These are phyloP conservation scores for Nannospalax galili DNA, from an alignment of 2,113 vertebrate species.

Conservation along the genomic window DNA sequence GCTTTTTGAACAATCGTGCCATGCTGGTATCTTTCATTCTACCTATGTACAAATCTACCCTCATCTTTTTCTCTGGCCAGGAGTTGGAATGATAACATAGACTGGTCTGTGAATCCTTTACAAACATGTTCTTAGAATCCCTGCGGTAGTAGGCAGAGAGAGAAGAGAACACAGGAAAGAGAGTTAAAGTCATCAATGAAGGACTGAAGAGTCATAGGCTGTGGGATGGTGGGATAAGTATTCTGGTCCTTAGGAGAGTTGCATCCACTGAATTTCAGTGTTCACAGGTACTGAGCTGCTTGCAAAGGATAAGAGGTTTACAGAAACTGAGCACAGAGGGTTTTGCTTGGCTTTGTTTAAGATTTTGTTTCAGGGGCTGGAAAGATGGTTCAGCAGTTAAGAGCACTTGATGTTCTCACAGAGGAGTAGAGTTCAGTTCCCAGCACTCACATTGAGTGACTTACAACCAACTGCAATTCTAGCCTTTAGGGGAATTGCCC, in stretches of 20 bases:
- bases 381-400: too few species aligned
- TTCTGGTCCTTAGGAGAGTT: accelerated
- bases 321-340: background rate
- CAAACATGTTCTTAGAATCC: background rate
- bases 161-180: background rate
- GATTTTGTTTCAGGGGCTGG: background rate
- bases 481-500: too few species aligned
- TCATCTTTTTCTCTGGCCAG: background rate
- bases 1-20: background rate
- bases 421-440: too few species aligned
- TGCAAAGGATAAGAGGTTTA: background rate
- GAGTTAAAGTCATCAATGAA: background rate
- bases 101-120: background rate
- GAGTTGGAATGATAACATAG: background rate
- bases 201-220: background rate
- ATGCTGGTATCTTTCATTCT: background rate
- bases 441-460: too few species aligned
- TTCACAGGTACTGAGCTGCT: background rate
- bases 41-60: background rate
- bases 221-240: background rate
- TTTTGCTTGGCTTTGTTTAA: background rate
- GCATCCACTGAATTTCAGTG: accelerated
- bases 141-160: background rate
- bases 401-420: too few species aligned
- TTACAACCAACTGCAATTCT: too few species aligned